These are phyloP conservation scores for Spongia lamella DNA, from an alignment of 37 sponge, comb jelly and placozoan genomes.

Conservation along the genomic window DNA sequence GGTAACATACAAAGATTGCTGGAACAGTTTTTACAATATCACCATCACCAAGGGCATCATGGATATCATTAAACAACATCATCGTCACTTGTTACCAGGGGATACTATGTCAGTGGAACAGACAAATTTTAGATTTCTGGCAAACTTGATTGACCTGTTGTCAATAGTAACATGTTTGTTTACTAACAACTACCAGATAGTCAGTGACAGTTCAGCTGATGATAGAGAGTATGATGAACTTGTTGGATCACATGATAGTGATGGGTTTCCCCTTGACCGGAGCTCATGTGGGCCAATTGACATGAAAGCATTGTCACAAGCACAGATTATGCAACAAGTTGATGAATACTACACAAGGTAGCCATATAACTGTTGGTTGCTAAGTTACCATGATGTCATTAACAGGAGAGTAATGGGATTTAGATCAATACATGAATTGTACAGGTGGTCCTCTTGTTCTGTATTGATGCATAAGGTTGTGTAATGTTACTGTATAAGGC, in stretches of 20 bases:
- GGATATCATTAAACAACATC: no score
- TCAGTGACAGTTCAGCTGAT: no score
- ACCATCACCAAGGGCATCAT: no score
- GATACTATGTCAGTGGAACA: no score
- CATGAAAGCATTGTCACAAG: slow-evolving; percentile 7
- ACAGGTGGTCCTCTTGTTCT: slow-evolving; percentile 20
- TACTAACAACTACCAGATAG: no score
- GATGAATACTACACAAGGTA: slow-evolving; percentile 65
- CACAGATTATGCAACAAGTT: slow-evolving; percentile 26
- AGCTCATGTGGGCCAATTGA: slow-evolving; percentile 26
- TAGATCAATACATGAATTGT: slow-evolving; percentile 47
- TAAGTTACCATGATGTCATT: neutral
- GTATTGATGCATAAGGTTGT: neutral
- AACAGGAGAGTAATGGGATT: slow-evolving; percentile 63
- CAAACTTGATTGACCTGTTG: no score
- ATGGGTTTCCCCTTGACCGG: slow-evolving; percentile 44
- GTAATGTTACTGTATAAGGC: neutral
- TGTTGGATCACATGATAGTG: slow-evolving; percentile 33
- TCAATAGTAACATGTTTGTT: no score
- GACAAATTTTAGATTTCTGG: no score
- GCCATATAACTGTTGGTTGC: neutral
- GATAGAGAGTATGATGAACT: no score
- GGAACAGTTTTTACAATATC: no score
- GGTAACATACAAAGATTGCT: no score
- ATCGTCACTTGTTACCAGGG: no score